These are phyloP conservation scores for Anarrhichthys ocellatus DNA, from an alignment of 2,113 vertebrate species.

Conservation along the genomic window DNA sequence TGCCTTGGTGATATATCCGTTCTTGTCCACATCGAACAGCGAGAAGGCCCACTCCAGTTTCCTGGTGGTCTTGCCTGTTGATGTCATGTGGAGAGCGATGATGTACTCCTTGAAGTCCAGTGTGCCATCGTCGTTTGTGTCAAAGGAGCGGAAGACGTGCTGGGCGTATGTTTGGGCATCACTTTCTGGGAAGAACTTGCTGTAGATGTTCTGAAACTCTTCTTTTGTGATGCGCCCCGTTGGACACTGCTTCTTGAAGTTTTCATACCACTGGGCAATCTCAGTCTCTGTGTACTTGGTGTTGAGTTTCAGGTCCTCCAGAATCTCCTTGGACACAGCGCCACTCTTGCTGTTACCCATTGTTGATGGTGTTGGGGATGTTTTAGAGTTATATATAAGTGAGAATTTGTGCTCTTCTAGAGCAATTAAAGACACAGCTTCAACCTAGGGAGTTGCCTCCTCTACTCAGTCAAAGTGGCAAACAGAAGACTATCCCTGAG, in stretches of 20 bases:
- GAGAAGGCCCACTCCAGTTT: constrained; percentile 91
- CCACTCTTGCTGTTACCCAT: constrained; percentile 81
- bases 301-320: constrained; percentile 81
- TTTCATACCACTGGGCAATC: constrained; percentile 84
- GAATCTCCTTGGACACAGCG: constrained; percentile 78
- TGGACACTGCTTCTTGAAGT: constrained; percentile 96
- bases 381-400: constrained; percentile 5
- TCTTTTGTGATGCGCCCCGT: constrained; percentile 89
- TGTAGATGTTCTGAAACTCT: constrained; percentile 95
- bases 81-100: constrained; percentile 82
- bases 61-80: constrained; percentile 75
- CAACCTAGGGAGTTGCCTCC: constrained; percentile 3
- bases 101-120: constrained; percentile 85
- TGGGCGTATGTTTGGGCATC: constrained; percentile 78
- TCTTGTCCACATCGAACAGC: constrained; percentile 95
- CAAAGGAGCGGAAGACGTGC: constrained; percentile 83
- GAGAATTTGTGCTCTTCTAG: constrained; percentile 6
- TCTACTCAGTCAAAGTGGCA: constrained; percentile 6
- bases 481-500: background rate
- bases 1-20: constrained; percentile 94
- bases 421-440: background rate
- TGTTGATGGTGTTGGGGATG: constrained; percentile 14
- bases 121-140: constrained; percentile 80
- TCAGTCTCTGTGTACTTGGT: constrained; percentile 81
- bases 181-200: constrained; percentile 88